Evolutionary conservation across 2,888 invertebrate genomes (phyloP).

Genomic region (Zhuqinia jingwanae): DNA sequence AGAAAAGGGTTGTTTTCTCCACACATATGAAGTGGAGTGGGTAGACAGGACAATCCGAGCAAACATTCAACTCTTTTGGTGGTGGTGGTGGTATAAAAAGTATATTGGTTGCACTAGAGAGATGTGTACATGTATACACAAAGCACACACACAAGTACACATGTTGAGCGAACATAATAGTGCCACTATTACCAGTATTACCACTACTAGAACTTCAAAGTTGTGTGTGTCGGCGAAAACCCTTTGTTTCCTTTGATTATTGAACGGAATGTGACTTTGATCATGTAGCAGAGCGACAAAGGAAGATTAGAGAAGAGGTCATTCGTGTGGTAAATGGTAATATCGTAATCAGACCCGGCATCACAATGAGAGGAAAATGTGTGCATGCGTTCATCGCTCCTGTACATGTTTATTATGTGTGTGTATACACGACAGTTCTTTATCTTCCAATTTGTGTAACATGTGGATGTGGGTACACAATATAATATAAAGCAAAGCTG

Average conservation of each 20-base stretch:
- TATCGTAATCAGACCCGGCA: slow-evolving; percentile 73
- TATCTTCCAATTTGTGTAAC: too few species aligned
- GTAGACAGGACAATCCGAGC: slow-evolving; percentile 57
- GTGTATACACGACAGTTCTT: too few species aligned
- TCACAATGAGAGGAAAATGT: slow-evolving; percentile 53
- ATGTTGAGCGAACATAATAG: slow-evolving; percentile 59
- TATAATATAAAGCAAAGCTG: not conserved
- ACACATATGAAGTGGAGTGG: slow-evolving; percentile 59
- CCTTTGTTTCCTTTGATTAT: slow-evolving; percentile 79
- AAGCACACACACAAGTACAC: slow-evolving; percentile 21
- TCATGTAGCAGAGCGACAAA: slow-evolving; percentile 78
- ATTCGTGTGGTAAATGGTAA: slow-evolving; percentile 79
- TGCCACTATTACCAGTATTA: slow-evolving; percentile 69
- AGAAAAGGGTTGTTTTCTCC: slow-evolving; percentile 66
- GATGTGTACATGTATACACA: slow-evolving; percentile 1
- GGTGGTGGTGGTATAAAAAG: slow-evolving; percentile 10
- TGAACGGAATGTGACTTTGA: slow-evolving; percentile 78
- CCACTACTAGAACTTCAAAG: slow-evolving; percentile 65
- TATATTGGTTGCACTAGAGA: slow-evolving; percentile 12
- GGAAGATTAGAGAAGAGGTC: slow-evolving; percentile 78
- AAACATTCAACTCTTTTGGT: slow-evolving; percentile 50
- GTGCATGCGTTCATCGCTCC: not conserved
- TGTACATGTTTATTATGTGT: not conserved
- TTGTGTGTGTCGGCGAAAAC: slow-evolving; percentile 66
- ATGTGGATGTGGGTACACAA: not conserved